Evolutionary conservation across 2,888 invertebrate genomes (phyloP).

Genomic region (Hypercompe scribonia): DNA sequence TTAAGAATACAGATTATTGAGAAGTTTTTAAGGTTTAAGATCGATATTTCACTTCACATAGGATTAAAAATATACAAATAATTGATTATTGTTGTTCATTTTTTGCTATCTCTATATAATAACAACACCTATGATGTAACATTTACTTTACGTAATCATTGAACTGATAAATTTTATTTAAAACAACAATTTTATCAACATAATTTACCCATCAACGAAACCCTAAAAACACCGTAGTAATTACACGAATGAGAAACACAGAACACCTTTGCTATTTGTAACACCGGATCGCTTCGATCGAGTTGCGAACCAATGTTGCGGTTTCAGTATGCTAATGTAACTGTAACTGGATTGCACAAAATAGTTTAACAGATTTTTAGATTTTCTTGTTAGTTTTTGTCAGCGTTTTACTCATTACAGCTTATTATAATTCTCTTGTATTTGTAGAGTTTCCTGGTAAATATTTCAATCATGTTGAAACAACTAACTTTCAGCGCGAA

Average conservation of each 20-base stretch:
- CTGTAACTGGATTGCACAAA: background rate
- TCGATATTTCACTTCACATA: too few relatives aligned
- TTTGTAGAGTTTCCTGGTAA: background rate
- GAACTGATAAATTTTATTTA: too few relatives aligned
- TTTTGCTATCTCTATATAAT: too few relatives aligned
- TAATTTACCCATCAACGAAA: background rate
- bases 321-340: background rate
- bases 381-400: background rate
- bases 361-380: background rate
- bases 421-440: background rate
- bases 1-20: background rate
- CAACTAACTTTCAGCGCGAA: too few relatives aligned
- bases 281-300: background rate
- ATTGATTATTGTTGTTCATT: background rate
- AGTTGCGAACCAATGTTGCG: conserved; percentile 33
- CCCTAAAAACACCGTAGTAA: background rate
- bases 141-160: too few relatives aligned
- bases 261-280: background rate
- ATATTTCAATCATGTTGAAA: too few relatives aligned
- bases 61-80: too few relatives aligned
- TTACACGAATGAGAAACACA: background rate
- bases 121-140: too few relatives aligned
- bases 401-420: background rate
- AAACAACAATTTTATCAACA: background rate
- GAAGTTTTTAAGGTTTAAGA: background rate